Evolutionary conservation across 1,140 invertebrate genomes (phyloP).

Genomic region (Habropoda laboriosa): DNA sequence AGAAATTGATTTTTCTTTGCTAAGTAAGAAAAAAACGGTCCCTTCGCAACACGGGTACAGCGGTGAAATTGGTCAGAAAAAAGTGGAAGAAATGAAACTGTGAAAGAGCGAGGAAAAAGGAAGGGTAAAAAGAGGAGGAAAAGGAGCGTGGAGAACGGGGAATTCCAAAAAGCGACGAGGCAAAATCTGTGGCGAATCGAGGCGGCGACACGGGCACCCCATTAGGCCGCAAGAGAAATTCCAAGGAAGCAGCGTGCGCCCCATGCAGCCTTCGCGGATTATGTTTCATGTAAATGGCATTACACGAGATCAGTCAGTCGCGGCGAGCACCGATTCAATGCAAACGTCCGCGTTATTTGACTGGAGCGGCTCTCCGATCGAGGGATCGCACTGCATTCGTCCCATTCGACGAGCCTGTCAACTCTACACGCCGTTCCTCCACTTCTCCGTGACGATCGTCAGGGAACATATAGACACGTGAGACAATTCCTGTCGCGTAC

Average conservation of each 20-base stretch:
- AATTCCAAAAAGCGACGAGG: neutral
- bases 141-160: neutral
- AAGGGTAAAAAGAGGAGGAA: neutral
- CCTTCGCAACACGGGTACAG: no score
- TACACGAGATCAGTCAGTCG: conserved; percentile 52
- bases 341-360: conserved; percentile 56
- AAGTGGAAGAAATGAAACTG: neutral
- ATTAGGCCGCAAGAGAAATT: conserved; percentile 19
- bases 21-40: no score
- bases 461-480: conserved; percentile 9
- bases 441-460: neutral
- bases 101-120: neutral
- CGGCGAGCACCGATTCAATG: conserved; percentile 44
- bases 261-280: conserved; percentile 31
- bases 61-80: no score
- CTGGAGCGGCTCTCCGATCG: neutral
- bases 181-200: neutral
- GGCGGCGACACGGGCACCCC: neutral
- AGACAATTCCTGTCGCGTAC: neutral
- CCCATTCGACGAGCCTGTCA: conserved; percentile 13
- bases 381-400: conserved; percentile 17
- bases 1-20: no score
- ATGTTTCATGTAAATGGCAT: conserved; percentile 60
- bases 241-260: neutral
- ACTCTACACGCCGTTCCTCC: neutral